These are phyloP conservation scores for Upupa epops DNA, from an alignment of 2,113 vertebrate species.

Conservation along the genomic window DNA sequence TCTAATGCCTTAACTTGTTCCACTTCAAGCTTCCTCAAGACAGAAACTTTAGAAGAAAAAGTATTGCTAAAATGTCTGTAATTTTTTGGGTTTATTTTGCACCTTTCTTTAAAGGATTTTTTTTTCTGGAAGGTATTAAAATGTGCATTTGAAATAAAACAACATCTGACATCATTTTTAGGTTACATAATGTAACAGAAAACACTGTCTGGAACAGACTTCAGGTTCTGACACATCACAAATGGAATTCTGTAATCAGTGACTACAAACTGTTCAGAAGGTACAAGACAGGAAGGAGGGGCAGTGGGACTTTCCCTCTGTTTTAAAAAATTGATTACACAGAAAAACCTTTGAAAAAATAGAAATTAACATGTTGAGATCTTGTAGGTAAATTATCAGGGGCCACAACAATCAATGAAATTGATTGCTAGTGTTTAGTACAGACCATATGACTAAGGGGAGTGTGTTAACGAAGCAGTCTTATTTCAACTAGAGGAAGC, in stretches of 20 bases:
- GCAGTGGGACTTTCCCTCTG: rapidly evolving
- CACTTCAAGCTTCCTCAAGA: not conserved
- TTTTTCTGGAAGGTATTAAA: not conserved
- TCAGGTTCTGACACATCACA: not conserved
- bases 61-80: not conserved
- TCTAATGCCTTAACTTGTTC: not conserved
- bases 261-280: not conserved
- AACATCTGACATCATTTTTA: not conserved
- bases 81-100: not conserved
- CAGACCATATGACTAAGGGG: not conserved
- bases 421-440: not conserved
- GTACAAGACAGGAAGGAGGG: not conserved
- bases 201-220: not conserved
- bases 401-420: not conserved
- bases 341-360: not conserved
- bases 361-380: not conserved
- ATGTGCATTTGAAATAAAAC: not conserved
- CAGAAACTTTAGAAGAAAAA: not conserved
- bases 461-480: not conserved
- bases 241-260: not conserved
- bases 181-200: not conserved
- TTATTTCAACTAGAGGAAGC: not conserved
- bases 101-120: not conserved
- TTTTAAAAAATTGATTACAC: not conserved
- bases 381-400: not conserved